Evolutionary conservation across 2,888 invertebrate species (phyloP), one percentile per base, ranked within the genome.

Genomic region (Caenorhabditis imperialis): DNA sequence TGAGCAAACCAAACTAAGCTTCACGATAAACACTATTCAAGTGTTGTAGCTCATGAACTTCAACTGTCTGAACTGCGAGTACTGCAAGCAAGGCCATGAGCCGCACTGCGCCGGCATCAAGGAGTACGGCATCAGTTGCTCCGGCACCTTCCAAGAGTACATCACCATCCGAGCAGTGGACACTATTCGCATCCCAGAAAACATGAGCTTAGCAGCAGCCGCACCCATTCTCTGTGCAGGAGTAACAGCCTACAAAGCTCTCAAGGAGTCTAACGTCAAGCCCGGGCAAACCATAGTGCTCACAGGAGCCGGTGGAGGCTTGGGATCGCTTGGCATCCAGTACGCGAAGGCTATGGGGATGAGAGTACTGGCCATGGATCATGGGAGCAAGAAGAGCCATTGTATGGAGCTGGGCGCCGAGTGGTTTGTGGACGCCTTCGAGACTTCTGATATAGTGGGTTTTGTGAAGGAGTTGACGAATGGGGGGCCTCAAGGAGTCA

Each of bases 161-260:
- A 45, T 79, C 8, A 53, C 60, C 3, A 60, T 81, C 16, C 42
- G 70, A 18, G 78, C 40, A 6, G 71, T 69, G 30, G 77, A 79
- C 38, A 72, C 81, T 10, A 60, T 67, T 38, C 40, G 45, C 23
- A 62, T 81, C 33, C 37, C 62, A 10, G 44, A 54, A 5, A 60
- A 48, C n/a, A 58, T 61, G 16, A 63, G 74, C 35, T 37, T 81
- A 30, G 75, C 74, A 8, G 54, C 51, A 1, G 81, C 73, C 35
- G 81, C 81, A 27, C 81, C 81, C 23, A 70, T 81, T 48, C 76
- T 81, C 14, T 81, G 81, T 45, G 81, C 77, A 18, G 81, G 81
- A 7, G 79, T 81, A 10, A 81, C 81, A 2, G 77, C 73, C 23
- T 81, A 81, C 74, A 78, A 71, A 25, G 79, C 81, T 1, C 55